Evolutionary conservation across 2,797 vertebrate genomes (phyloP).

Genomic region (Pitangus sulphuratus): DNA sequence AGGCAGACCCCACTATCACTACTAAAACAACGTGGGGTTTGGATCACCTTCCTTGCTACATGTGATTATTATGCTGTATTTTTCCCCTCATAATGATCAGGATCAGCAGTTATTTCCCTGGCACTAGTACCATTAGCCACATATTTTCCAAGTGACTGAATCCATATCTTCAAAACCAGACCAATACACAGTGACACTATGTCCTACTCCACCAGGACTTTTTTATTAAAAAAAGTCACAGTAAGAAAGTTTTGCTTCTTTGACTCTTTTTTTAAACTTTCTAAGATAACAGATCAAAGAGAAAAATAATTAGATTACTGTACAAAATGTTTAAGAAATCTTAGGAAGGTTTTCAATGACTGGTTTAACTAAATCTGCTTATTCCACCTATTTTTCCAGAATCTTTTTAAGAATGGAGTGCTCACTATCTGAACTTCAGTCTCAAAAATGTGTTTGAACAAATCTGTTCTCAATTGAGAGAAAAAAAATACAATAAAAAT

Average conservation of each 20-base stretch:
- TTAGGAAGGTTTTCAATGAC: not conserved
- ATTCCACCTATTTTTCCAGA: not conserved
- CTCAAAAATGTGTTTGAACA: slow-evolving; percentile 16
- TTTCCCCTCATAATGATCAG: not conserved
- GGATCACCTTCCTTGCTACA: not conserved
- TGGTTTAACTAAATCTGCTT: not conserved
- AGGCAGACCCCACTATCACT: not conserved
- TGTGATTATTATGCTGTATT: not conserved
- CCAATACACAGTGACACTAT: not conserved
- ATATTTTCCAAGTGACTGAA: not conserved
- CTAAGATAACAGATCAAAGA: not conserved
- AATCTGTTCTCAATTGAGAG: slow-evolving; percentile 19
- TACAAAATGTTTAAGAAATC: not conserved
- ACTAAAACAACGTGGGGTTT: not conserved
- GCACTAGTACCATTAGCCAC: not conserved
- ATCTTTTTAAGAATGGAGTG: not conserved
- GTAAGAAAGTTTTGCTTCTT: not conserved
- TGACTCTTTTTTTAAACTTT: not conserved
- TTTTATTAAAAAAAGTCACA: not conserved
- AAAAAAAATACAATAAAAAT: slow-evolving; percentile 77
- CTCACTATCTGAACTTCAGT: not conserved
- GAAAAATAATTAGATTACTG: not conserved
- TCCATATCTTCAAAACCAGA: not conserved
- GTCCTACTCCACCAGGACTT: not conserved
- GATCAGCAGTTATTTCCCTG: not conserved